Evolutionary conservation across 2,888 invertebrate species (phyloP), one percentile per base, ranked within the genome.

Genomic region (Encarsia formosa): DNA sequence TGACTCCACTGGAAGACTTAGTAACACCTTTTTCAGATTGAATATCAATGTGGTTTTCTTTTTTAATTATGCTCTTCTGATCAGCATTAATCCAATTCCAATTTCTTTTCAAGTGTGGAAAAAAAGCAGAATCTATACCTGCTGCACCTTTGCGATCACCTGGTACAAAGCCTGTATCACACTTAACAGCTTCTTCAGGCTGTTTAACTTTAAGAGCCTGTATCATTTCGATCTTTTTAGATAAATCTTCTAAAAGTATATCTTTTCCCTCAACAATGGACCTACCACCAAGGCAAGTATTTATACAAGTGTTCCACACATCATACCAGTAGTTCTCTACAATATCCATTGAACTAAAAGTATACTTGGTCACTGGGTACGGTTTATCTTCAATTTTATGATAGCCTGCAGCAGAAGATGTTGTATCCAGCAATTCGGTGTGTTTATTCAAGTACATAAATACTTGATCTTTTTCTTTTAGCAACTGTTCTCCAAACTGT

Each of bases 61-160:
- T 54, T 24, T 46, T 54, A n/a, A 24, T 15, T 4, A 13, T 3
- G n/a, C 29, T 16, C 3, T 20, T 49, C 4, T 39, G 35, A 37
- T 8, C 22, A 2, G 22, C 29, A n/a, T 9, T 41, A 4, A 53
- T n/a, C 79, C 79, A 80, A 24, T 77, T 78, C 86, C 86, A 87
- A 60, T 84, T 85, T 15, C 82, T 76, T 53, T 80, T 80, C 4
- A 84, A 68, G 63, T 85, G 84, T 0, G 83, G 74, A 74, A 83
- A 88, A 18, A 88, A 74, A 1, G 81, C 76, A 0, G 87, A 85
- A 67, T 88, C 86, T 0, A 87, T 74, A 1, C 90, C 88, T 13
- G 81, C 87, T 0, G 88, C 87, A 2, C 87, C 88, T 49, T 78
- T 74, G 4, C 76, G 76, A 74, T 91, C 88, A 0, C 91, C 91